These are phyloP conservation scores for Protobothrops flavoviridis DNA, from an alignment of 2,113 vertebrate species.

Conservation along the genomic window DNA sequence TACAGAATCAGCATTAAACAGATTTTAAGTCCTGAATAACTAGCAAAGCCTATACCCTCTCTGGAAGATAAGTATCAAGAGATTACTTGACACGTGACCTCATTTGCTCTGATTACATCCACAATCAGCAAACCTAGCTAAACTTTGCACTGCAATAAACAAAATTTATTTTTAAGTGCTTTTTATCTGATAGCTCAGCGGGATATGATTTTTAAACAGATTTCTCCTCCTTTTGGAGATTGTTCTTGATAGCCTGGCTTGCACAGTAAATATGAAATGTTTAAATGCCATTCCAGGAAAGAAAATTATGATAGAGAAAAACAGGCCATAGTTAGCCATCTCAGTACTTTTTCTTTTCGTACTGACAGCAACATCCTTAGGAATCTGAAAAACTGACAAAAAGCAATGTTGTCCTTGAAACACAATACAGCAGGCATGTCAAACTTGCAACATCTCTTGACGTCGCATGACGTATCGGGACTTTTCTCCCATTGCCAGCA, in stretches of 20 bases:
- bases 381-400: neutral
- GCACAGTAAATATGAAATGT: neutral
- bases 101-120: neutral
- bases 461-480: too few relatives aligned
- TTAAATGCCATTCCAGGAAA: neutral
- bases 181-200: neutral
- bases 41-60: neutral
- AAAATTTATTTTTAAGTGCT: neutral
- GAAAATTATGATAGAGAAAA: neutral
- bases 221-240: neutral
- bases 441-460: too few relatives aligned
- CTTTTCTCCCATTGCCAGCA: too few relatives aligned
- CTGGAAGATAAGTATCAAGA: neutral
- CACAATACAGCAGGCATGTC: neutral
- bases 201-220: neutral
- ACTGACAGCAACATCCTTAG: neutral
- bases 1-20: neutral
- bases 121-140: neutral
- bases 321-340: neutral
- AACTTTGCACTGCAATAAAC: neutral
- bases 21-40: neutral
- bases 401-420: neutral
- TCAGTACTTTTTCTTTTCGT: neutral
- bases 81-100: neutral
- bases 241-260: neutral